phyloP scores from a whole-genome alignment of 2,113 vertebrate species.

The Aptenodytes patagonicus region DNA sequence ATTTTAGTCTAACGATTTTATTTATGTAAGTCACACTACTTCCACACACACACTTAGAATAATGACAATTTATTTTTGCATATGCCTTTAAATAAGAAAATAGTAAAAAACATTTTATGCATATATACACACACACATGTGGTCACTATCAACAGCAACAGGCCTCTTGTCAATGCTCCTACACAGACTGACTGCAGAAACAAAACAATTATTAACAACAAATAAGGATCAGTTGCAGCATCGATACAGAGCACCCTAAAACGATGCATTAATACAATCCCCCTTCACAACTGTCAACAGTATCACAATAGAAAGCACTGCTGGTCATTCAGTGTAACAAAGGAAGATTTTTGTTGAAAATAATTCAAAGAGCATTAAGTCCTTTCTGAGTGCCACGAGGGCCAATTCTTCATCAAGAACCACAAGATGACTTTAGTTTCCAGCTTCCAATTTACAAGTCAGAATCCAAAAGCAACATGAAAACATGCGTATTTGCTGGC shows the following conservation, averaged over 20 bases:
- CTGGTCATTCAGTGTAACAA: not conserved
- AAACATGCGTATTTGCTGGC: rapidly evolving
- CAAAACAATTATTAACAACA: not conserved
- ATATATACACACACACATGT: not conserved
- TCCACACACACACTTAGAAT: not conserved
- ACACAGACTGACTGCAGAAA: not conserved
- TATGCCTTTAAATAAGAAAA: not conserved
- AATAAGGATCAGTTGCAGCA: not conserved
- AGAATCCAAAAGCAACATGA: not conserved
- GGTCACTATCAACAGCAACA: not conserved
- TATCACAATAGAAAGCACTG: not conserved
- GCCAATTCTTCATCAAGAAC: not conserved
- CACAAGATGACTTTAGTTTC: not conserved
- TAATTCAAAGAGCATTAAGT: not conserved
- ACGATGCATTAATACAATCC: rapidly evolving
- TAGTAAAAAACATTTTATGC: not conserved
- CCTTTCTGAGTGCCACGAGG: not conserved
- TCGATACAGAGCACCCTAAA: not conserved
- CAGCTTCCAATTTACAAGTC: not conserved
- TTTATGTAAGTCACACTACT: not conserved
- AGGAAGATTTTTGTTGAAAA: not conserved
- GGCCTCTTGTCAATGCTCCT: not conserved
- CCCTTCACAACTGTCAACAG: not conserved
- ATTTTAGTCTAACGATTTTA: not conserved
- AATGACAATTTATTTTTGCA: not conserved